Base-by-base conservation (phyloP, 2,888 invertebrate species). In the Oscheius sp. region DNA sequence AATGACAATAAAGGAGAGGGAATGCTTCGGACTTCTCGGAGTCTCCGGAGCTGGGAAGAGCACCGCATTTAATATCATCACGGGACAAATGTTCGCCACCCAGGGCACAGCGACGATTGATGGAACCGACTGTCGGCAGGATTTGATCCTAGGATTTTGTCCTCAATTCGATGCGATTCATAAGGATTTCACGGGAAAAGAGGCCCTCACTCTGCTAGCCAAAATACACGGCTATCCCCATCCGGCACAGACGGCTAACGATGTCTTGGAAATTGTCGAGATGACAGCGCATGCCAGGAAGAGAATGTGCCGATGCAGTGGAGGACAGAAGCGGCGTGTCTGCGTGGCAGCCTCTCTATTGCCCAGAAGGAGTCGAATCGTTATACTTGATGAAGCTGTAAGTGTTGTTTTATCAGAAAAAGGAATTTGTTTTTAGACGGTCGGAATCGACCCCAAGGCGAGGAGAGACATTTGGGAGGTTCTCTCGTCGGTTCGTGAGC, bases 301-400 rank as follows among this genome's bases (percentile, higher is more conserved):
- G 63, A 61, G 74, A 25, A 71, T 80, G 6, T 33, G 72, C 20
- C 70, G 65, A 61, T 74, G 63, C 70, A 80, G 80, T 87, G 93
- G 93, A 63, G 93, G 93, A 66, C 93, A 93, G 88, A 91, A 90
- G 85, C 88, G 93, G 70, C 93, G 93, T 87, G 89, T 93, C 48
- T 92, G 92, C 76, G 90, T 92, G 8, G 93, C 93, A 37, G 89
- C 93, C 75, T 92, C 93, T 0, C 90, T 93, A 69, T 90, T 92
- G 87, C 89, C 91, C 71, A 90, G 92, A 17, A 89, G 90, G 34
- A 55, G 55, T 33, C 15, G 33, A 55, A 89, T 92, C 3, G 90
- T 93, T 70, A 89, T 93, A 73, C 88, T 93, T 87, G 80, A 80
- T 61, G 82, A 83, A 50, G 83, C 84, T n/a, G n/a, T n/a, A n/a